A percentile compares a stretch with the other conserved stretches of the same genome.
These are phyloP conservation scores for Congeria kusceri DNA, from an alignment of 2,888 invertebrate species.

Conservation along the genomic window DNA sequence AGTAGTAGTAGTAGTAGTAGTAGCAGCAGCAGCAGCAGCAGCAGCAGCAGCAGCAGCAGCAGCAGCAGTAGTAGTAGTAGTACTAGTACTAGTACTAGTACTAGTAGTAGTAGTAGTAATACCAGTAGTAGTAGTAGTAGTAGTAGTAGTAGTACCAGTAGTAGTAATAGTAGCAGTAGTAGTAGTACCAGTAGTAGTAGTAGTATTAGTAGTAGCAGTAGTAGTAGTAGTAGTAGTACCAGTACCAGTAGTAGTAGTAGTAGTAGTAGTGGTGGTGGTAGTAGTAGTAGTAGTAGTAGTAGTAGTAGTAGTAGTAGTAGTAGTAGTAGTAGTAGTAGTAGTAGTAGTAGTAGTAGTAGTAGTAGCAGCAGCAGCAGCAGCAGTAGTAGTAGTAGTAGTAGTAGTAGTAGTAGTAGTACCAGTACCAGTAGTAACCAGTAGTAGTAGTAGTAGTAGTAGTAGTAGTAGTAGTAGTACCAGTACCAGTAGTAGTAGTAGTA, in stretches of 20 bases:
- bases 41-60: neutral
- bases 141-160: conserved; percentile 15
- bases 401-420: no score
- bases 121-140: no score
- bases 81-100: conserved; percentile 15
- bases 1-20: conserved; percentile 9
- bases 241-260: conserved; percentile 4
- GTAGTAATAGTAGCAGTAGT: conserved; percentile 16
- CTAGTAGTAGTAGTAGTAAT: no score
- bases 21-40: conserved; percentile 1
- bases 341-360: conserved; percentile 13
- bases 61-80: conserved; percentile 2
- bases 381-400: conserved; percentile 11
- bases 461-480: no score
- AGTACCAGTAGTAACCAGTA: conserved; percentile 13
- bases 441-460: conserved; percentile 3
- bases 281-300: conserved; percentile 17
- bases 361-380: conserved; percentile 11
- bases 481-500: neutral
- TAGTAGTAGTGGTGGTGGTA: conserved; percentile 4
- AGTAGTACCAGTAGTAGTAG: no score
- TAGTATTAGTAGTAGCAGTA: no score
- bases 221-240: no score
- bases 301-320: conserved; percentile 16
- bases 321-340: conserved; percentile 15